Evolutionary conservation across 2,888 invertebrate genomes (phyloP).

Genomic region (Sphaeridia pumilis): DNA sequence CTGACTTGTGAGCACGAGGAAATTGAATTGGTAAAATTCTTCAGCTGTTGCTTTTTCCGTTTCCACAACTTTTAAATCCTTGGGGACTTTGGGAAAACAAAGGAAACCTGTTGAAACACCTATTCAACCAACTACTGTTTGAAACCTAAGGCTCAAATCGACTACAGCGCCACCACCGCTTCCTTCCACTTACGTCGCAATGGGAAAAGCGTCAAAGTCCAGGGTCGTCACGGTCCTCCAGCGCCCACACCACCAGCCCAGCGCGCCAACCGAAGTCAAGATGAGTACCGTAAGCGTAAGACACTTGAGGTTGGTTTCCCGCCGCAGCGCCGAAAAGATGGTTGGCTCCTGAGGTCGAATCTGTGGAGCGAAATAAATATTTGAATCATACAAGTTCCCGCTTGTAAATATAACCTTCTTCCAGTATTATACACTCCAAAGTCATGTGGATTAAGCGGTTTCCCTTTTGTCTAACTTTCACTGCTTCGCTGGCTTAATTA

Average conservation of each 20-base stretch:
- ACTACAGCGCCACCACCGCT: no score
- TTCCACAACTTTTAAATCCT: neutral
- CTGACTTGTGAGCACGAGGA: neutral
- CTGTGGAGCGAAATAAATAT: no score
- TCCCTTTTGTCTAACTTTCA: no score
- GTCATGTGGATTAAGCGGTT: no score
- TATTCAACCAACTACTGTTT: no score
- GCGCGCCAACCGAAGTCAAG: slow-evolving; percentile 58
- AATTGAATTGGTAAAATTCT: neutral
- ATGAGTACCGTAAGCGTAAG: slow-evolving; percentile 62
- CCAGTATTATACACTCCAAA: no score
- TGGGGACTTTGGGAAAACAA: neutral
- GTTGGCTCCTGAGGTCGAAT: slow-evolving; percentile 44
- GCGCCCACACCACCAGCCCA: slow-evolving; percentile 63
- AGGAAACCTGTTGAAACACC: neutral
- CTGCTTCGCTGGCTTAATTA: no score
- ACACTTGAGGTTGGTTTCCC: slow-evolving; percentile 71
- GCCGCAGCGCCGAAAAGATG: slow-evolving; percentile 50
- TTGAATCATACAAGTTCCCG: no score
- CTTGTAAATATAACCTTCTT: no score
- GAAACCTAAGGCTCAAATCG: no score
- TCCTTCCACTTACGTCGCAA: slow-evolving; percentile 24
- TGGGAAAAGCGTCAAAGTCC: slow-evolving; percentile 29
- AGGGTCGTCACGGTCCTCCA: neutral
- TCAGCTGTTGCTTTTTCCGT: neutral